Percentiles rank a stretch among this genome's conserved stretches.
Evolutionary conservation across 2,888 invertebrate genomes (phyloP).

Genomic region (Rhagium mordax): DNA sequence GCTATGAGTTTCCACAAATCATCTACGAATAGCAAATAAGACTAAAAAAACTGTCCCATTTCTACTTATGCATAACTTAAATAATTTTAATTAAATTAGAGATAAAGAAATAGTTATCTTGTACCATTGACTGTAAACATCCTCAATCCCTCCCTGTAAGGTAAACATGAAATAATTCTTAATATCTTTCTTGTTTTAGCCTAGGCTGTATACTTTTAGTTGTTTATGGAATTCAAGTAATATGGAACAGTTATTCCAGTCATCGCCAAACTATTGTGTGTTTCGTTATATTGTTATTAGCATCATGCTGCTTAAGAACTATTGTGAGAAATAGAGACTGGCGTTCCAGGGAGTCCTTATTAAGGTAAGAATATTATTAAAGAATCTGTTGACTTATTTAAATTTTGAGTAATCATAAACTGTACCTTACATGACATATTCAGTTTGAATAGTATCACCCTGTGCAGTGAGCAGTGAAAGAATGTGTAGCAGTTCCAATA

Average conservation of each 20-base stretch:
- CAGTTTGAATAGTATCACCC: no score
- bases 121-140: no score
- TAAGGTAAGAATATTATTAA: slow-evolving; percentile 74
- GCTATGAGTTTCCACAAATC: no score
- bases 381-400: no score
- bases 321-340: slow-evolving; percentile 83
- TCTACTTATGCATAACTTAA: no score
- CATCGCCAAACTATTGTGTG: slow-evolving; percentile 71
- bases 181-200: slow-evolving; percentile 71
- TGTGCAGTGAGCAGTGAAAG: no score
- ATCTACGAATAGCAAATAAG: no score
- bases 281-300: slow-evolving; percentile 74
- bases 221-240: slow-evolving; percentile 80
- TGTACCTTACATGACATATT: neutral
- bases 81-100: no score
- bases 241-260: slow-evolving; percentile 74
- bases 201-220: slow-evolving; percentile 86
- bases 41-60: no score
- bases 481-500: no score
- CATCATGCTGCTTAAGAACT: slow-evolving; percentile 78
- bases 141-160: no score
- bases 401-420: neutral
- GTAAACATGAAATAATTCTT: neutral
- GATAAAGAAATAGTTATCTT: no score
- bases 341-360: slow-evolving; percentile 82